phyloP scores from a whole-genome alignment of 2,113 vertebrate genomes.

The Sarotherodon lohbergeri region DNA sequence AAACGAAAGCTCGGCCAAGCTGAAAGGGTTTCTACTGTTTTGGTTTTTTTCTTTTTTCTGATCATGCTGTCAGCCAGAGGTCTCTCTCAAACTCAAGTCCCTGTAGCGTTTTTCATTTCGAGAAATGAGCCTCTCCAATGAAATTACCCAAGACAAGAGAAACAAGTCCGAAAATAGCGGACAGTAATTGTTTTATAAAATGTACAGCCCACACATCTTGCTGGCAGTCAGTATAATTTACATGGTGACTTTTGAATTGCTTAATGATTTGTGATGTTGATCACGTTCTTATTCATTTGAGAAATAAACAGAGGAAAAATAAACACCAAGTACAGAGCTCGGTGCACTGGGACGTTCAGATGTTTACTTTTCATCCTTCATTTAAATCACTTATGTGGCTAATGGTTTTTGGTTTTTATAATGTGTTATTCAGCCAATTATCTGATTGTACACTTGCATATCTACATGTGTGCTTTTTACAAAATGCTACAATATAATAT shows the following conservation, averaged over 20 bases:
- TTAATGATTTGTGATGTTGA: conserved; percentile 44
- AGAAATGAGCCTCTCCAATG: conserved; percentile 43
- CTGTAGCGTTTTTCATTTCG: conserved; percentile 37
- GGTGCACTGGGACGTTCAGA: background rate
- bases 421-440: conserved; percentile 28
- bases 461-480: conserved; percentile 51
- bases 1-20: conserved; percentile 49
- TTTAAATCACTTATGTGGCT: conserved; percentile 23
- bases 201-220: conserved; percentile 52
- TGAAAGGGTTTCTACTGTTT: conserved; percentile 36
- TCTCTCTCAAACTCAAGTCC: conserved; percentile 17
- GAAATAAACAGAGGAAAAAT: conserved; percentile 14
- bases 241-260: conserved; percentile 45
- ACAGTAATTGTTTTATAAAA: conserved; percentile 34
- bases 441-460: conserved; percentile 45
- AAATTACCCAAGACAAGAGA: conserved; percentile 31
- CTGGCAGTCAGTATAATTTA: conserved; percentile 29
- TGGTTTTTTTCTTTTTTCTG: conserved; percentile 31
- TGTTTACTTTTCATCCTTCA: conserved; percentile 41
- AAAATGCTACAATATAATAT: conserved; percentile 44
- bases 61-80: conserved; percentile 44
- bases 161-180: conserved; percentile 22
- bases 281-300: conserved; percentile 25
- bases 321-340: conserved; percentile 18
- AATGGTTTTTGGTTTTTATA: conserved; percentile 27